Base-by-base conservation (phyloP, 2,797 vertebrate species). In the Cirrhinus mrigala region DNA sequence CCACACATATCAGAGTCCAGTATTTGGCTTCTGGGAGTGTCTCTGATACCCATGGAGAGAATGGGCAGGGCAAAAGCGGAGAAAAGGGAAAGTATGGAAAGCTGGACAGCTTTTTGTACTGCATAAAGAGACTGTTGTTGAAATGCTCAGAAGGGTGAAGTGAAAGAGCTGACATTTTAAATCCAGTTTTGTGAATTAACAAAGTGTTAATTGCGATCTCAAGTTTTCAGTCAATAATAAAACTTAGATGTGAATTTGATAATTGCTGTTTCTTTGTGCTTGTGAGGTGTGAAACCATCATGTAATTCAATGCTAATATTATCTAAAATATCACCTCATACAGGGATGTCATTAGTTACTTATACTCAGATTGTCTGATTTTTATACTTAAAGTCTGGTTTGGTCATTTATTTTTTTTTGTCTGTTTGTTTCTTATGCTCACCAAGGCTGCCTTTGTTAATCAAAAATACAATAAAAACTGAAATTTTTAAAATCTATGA, bases 1-100 rank as follows among this genome's bases (percentile, higher is more conserved):
- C 64, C 64, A 62, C 75, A 79, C 46, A 71, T 76, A 68, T 77
- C 79, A 40, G 52, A 70, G 44, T 69, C 71, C 33, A 62, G 56
- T 90, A 86, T 91, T 91, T 90, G 54, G 76, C 52, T 87, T 87
- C 24, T 86, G 86, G 90, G 88, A 90, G 91, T 90, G 90, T 87
- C 88, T 91, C 81, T 91, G 88, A 87, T 89, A n/a, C 83, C 75
- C 77, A 20, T 84, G 78, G 77, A 62, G 69, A 62, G 16, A 81
- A 54, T n/a, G 73, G 52, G 68, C 70, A 64, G 81, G 79, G 68
- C 50, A 69, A n/a, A 27, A 24, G 62, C 24, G 24, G 24, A 64
- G 27, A 52, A 52, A 80, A 52, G 6, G 24, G 44, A 68, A 50
- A 62, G 62, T 14, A 52, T 14, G 79, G 58, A 68, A 60, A 33